Conservation (phyloP, 2,113 vertebrate species). For the Dicerorhinus sumatrensis region DNA sequence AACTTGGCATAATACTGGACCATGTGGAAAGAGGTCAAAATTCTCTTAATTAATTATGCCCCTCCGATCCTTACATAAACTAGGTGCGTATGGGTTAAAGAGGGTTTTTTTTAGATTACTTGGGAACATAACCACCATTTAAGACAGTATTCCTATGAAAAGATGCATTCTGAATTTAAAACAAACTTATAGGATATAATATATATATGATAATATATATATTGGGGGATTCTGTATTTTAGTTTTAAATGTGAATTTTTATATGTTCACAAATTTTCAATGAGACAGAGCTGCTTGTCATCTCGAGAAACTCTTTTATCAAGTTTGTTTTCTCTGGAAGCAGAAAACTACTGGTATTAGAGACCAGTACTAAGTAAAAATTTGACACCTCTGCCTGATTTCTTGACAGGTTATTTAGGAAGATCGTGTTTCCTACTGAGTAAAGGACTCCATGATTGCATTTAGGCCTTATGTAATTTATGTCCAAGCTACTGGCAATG, state of each 20-base stretch:
- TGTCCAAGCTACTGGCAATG: neutral
- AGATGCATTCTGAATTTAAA: constrained; percentile 5
- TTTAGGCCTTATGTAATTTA: constrained; percentile 20
- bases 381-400: neutral
- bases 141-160: neutral
- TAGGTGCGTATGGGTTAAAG: neutral
- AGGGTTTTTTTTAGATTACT: neutral
- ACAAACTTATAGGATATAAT: neutral
- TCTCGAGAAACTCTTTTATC: neutral
- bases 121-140: neutral
- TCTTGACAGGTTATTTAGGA: neutral
- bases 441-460: neutral
- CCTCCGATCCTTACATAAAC: neutral
- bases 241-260: constrained; percentile 39
- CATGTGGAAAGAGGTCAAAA: neutral
- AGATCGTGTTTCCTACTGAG: neutral
- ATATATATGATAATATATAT: neutral
- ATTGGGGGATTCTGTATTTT: neutral
- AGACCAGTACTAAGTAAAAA: constrained; percentile 33
- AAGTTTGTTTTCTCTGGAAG: constrained; percentile 27
- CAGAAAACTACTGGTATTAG: constrained; percentile 19
- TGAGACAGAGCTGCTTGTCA: neutral
- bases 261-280: neutral
- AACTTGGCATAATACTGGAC: neutral
- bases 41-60: neutral